A percentile compares a stretch with the other conserved stretches of the same genome.
Conservation (phyloP, 2,797 vertebrate species). For the Lophius americanus region DNA sequence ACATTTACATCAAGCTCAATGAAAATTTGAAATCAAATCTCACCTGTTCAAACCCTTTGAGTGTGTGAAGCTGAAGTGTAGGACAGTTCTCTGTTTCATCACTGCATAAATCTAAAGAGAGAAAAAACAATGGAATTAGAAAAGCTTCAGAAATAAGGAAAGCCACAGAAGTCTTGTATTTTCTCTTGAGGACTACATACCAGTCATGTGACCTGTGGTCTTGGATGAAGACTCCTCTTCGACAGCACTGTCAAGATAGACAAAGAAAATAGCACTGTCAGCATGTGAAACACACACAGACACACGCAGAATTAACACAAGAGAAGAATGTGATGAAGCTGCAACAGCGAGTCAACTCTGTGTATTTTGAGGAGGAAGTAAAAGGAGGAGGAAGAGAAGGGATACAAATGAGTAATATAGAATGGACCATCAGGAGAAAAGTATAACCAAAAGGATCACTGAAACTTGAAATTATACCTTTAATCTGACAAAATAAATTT, state of each 20-base stretch:
- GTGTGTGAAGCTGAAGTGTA: conserved; percentile 88
- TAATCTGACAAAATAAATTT: too few species aligned
- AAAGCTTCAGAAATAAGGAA: neutral
- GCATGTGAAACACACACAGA: conserved; percentile 9
- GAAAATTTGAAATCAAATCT: conserved; percentile 39
- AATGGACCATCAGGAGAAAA: neutral
- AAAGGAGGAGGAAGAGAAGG: neutral
- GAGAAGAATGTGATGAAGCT: too few species aligned
- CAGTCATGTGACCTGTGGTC: conserved; percentile 78
- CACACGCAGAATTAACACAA: neutral
- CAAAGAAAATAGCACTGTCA: conserved; percentile 18
- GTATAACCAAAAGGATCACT: too few species aligned
- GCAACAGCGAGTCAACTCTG: too few species aligned
- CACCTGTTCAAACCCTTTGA: conserved; percentile 94
- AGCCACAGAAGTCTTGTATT: neutral
- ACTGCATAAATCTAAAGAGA: conserved; percentile 75
- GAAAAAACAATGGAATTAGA: neutral
- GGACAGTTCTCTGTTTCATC: conserved; percentile 83
- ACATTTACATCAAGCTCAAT: neutral
- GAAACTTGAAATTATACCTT: too few species aligned
- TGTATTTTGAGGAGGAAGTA: too few species aligned
- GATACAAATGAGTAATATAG: neutral
- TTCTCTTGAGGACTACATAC: conserved; percentile 39
- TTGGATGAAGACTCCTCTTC: conserved; percentile 70
- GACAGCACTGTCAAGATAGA: conserved; percentile 56